phyloP scores from a whole-genome alignment of 2,797 vertebrate species.

The Anomalospiza imberbis region DNA sequence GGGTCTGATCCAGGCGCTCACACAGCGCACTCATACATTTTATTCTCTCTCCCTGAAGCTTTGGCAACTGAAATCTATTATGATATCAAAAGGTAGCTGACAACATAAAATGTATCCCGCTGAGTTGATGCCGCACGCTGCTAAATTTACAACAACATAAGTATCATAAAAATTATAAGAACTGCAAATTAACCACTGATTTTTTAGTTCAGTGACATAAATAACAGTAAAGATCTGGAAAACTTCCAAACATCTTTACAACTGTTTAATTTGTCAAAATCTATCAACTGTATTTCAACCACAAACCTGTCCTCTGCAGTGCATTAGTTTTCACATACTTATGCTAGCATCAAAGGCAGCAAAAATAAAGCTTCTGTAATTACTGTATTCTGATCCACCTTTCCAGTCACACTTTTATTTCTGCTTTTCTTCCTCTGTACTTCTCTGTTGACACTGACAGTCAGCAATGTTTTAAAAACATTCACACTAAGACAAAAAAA shows the following conservation, averaged over 20 bases:
- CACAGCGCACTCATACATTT: neutral
- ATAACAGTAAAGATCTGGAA: conserved; percentile 73
- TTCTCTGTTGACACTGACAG: conserved; percentile 39
- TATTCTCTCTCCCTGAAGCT: conserved; percentile 59
- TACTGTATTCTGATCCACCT: conserved; percentile 24
- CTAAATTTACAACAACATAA: conserved; percentile 76
- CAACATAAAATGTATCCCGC: conserved; percentile 73
- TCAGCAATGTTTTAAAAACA: conserved; percentile 56
- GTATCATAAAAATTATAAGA: conserved; percentile 75
- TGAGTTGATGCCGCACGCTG: conserved; percentile 66
- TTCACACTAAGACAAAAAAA: neutral
- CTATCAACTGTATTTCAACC: conserved; percentile 72
- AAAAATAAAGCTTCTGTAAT: conserved; percentile 44
- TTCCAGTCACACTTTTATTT: neutral
- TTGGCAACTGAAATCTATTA: conserved; percentile 78
- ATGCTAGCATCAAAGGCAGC: conserved; percentile 32
- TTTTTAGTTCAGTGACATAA: conserved; percentile 73
- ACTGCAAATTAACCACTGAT: conserved; percentile 76
- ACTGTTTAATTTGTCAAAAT: conserved; percentile 78
- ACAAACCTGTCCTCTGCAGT: conserved; percentile 69
- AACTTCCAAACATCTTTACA: conserved; percentile 76
- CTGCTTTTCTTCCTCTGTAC: conserved; percentile 17
- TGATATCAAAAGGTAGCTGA: conserved; percentile 78
- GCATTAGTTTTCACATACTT: conserved; percentile 48
- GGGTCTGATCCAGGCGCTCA: conserved; percentile 44